These are phyloP conservation scores for Criorhina ranunculi DNA, from an alignment of 2,888 invertebrate genomes.

Conservation along the genomic window DNA sequence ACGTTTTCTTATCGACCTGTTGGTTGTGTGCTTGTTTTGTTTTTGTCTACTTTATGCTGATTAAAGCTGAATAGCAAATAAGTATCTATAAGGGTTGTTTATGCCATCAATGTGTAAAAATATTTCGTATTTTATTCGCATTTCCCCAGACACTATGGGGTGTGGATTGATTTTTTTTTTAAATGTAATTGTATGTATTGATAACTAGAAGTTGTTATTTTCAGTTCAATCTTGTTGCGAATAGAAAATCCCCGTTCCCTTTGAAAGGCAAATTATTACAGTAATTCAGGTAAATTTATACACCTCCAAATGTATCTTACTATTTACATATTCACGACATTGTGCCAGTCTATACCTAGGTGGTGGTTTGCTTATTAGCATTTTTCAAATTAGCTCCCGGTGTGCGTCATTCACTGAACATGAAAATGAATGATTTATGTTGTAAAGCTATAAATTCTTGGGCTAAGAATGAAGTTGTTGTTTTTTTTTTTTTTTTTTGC, in stretches of 20 bases:
- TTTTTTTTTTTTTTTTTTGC: neutral
- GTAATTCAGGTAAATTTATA: conserved; percentile 28
- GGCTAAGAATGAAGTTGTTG: neutral
- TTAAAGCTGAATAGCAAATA: conserved; percentile 1
- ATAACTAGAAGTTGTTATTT: conserved; percentile 4
- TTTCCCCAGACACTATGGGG: neutral
- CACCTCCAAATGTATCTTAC: conserved; percentile 19
- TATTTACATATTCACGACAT: conserved; percentile 24
- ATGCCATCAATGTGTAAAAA: conserved; percentile 22
- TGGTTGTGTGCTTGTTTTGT: neutral
- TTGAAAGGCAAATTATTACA: conserved; percentile 16
- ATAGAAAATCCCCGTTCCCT: neutral
- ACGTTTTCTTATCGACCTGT: conserved; percentile 3
- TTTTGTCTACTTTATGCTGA: conserved; percentile 21
- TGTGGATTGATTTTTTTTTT: conserved; percentile 6
- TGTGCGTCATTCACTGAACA: conserved; percentile 19
- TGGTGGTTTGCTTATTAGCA: conserved; percentile 39
- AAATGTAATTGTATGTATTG: conserved; percentile 4
- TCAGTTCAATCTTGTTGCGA: conserved; percentile 6
- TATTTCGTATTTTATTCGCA: conserved; percentile 49
- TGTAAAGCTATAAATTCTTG: neutral
- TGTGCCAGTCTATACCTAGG: neutral
- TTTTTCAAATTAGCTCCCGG: conserved; percentile 44
- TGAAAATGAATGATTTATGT: conserved; percentile 39
- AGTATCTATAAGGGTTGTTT: conserved; percentile 32